phyloP scores from a whole-genome alignment of 1,140 invertebrate genomes.

The Subanguina moxae region DNA sequence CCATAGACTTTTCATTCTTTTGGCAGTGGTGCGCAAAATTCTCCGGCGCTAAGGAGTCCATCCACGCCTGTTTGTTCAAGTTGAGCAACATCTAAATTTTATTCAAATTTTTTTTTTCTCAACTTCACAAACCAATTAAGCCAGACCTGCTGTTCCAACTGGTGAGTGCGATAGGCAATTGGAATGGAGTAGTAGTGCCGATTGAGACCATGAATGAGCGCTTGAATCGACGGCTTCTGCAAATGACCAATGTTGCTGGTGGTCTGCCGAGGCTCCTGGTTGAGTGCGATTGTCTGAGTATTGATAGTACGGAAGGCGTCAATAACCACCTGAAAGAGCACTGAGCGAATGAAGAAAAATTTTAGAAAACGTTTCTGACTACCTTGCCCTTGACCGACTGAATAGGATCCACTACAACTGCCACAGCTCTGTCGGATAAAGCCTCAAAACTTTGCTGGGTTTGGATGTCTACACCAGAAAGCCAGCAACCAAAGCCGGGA shows the following conservation, averaged over 20 bases:
- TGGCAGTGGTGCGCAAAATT: conserved; percentile 91
- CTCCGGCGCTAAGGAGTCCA: conserved; percentile 87
- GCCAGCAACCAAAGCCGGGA: conserved; percentile 98
- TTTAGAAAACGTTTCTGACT: too few species aligned
- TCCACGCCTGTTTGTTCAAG: conserved; percentile 98
- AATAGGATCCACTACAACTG: conserved; percentile 98
- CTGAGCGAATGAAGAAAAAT: background rate
- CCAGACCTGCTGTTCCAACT: conserved; percentile 81
- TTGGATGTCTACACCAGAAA: conserved; percentile 96
- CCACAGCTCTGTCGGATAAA: conserved; percentile 91
- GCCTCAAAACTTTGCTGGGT: conserved; percentile 99
- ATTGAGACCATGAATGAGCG: conserved; percentile 94
- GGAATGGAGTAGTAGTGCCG: conserved; percentile 99
- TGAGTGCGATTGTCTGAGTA: conserved; percentile 96
- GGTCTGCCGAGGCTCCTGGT: conserved; percentile 95
- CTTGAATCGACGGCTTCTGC: conserved; percentile 97
- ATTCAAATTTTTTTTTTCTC: background rate
- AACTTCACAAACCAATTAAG: conserved; percentile 5
- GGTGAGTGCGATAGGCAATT: conserved; percentile 98
- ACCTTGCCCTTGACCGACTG: conserved; percentile 89
- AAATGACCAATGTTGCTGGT: conserved; percentile 97
- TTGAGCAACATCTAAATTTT: conserved; percentile 79
- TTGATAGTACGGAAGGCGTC: conserved; percentile 77
- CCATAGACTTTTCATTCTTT: conserved; percentile 78
- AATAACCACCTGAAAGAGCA: conserved; percentile 62